Percentiles rank a stretch among this genome's conserved stretches.
Evolutionary conservation across 2,113 vertebrate species (phyloP).

Genomic region (Psittacara wagleri): DNA sequence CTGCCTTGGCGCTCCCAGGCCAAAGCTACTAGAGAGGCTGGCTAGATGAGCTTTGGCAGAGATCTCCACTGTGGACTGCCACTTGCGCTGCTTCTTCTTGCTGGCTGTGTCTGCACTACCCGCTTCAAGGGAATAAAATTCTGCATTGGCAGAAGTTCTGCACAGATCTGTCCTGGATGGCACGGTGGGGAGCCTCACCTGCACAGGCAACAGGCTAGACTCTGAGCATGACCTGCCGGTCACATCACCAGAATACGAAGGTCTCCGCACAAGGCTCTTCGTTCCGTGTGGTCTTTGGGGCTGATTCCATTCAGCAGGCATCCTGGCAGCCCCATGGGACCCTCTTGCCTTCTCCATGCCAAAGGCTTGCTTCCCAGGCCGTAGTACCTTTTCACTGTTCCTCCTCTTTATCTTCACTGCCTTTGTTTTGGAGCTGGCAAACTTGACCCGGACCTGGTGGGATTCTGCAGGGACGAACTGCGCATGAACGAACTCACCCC

Average conservation of each 20-base stretch:
- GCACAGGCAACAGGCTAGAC: conserved; percentile 76
- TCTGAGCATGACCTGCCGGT: conserved; percentile 81
- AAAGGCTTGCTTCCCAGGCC: conserved; percentile 55
- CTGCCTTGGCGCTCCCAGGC: conserved; percentile 20
- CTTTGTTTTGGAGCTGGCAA: conserved; percentile 79
- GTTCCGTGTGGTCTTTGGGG: conserved; percentile 26
- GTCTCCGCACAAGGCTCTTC: conserved; percentile 20
- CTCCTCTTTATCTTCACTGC: conserved; percentile 78
- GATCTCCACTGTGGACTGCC: conserved; percentile 80
- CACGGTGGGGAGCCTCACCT: conserved; percentile 55
- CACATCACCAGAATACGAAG: conserved; percentile 56
- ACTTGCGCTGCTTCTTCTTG: conserved; percentile 77
- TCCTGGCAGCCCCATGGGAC: background rate
- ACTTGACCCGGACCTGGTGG: conserved; percentile 75
- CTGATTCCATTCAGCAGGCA: conserved; percentile 48
- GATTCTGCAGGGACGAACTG: conserved; percentile 78
- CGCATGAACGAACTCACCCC: conserved; percentile 76
- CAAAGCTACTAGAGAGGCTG: conserved; percentile 28
- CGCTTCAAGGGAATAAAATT: conserved; percentile 41
- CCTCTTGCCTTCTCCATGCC: conserved; percentile 69
- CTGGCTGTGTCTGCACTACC: background rate
- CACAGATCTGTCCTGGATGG: conserved; percentile 40
- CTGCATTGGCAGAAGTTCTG: conserved; percentile 39
- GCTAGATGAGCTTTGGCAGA: conserved; percentile 41
- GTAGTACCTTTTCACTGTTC: conserved; percentile 68